A percentile compares a stretch with the other conserved stretches of the same genome.
Conservation (phyloP, 2,797 vertebrate species). For the Siniperca obscura region DNA sequence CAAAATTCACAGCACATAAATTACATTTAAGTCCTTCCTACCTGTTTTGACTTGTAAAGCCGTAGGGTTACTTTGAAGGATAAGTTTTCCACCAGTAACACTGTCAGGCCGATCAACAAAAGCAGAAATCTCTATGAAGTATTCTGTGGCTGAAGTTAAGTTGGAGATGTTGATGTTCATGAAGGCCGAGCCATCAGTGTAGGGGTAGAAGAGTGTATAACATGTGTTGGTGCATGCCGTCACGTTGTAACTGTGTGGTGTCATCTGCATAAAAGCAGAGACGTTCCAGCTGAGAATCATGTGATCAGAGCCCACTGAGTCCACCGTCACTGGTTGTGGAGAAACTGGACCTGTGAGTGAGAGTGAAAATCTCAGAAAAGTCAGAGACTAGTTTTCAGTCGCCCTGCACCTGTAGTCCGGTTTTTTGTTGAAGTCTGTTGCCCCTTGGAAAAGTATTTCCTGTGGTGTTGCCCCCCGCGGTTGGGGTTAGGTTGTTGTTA, state of each 20-base stretch:
- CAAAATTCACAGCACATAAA: neutral
- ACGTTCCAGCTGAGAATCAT: conserved; percentile 58
- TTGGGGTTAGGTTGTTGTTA: neutral
- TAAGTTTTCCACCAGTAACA: neutral
- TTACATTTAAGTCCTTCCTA: neutral
- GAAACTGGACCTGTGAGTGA: conserved; percentile 53
- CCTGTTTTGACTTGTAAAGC: conserved; percentile 42
- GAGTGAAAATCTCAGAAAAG: neutral
- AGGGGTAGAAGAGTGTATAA: neutral
- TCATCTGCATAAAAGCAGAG: conserved; percentile 57
- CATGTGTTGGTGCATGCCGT: conserved; percentile 36
- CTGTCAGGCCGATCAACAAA: conserved; percentile 35
- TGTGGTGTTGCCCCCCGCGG: neutral
- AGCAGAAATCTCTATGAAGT: conserved; percentile 40
- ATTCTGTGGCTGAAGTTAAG: conserved; percentile 42
- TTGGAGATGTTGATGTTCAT: conserved; percentile 51
- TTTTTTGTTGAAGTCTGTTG: neutral
- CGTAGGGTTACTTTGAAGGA: conserved; percentile 34
- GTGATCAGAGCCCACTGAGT: conserved; percentile 9
- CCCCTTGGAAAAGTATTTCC: neutral
- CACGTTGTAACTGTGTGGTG: conserved; percentile 59
- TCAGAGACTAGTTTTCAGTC: neutral
- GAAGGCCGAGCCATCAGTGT: conserved; percentile 2
- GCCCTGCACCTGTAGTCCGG: neutral
- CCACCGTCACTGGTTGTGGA: conserved; percentile 29